Evolutionary conservation across 2,888 invertebrate genomes (phyloP).

Genomic region (Silvanus unidentatus): DNA sequence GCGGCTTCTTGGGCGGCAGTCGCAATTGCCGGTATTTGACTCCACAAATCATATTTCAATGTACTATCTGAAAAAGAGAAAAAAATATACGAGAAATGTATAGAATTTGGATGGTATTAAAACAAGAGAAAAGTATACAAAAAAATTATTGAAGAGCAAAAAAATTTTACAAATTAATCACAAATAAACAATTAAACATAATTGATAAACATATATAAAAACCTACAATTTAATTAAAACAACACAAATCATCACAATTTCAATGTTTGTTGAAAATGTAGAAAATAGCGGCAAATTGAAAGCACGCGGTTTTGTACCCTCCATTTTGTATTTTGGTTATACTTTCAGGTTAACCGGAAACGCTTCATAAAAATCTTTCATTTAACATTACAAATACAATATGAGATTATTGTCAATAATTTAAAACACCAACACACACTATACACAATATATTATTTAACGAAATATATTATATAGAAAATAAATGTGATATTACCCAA

Average conservation of each 20-base stretch:
- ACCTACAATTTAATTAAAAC: not conserved
- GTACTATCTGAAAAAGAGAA: slow-evolving; percentile 50
- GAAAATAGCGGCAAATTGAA: slow-evolving; percentile 36
- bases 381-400: no score
- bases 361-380: slow-evolving; percentile 28
- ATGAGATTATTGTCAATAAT: no score
- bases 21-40: slow-evolving; percentile 62
- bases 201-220: not conserved
- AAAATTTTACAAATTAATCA: not conserved
- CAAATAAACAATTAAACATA: not conserved
- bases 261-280: not conserved
- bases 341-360: slow-evolving; percentile 47
- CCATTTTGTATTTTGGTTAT: slow-evolving; percentile 44
- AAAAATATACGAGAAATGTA: slow-evolving; percentile 12
- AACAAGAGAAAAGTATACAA: slow-evolving; percentile 6
- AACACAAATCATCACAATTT: not conserved
- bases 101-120: slow-evolving; percentile 2
- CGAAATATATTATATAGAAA: no score
- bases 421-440: no score
- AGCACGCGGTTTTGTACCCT: slow-evolving; percentile 44
- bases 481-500: no score
- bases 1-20: slow-evolving; percentile 51
- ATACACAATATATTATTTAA: no score
- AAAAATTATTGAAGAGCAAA: no score
- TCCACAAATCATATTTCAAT: slow-evolving; percentile 58